phyloP scores from a whole-genome alignment of 2,888 invertebrate species.

The Unio delphinus region DNA sequence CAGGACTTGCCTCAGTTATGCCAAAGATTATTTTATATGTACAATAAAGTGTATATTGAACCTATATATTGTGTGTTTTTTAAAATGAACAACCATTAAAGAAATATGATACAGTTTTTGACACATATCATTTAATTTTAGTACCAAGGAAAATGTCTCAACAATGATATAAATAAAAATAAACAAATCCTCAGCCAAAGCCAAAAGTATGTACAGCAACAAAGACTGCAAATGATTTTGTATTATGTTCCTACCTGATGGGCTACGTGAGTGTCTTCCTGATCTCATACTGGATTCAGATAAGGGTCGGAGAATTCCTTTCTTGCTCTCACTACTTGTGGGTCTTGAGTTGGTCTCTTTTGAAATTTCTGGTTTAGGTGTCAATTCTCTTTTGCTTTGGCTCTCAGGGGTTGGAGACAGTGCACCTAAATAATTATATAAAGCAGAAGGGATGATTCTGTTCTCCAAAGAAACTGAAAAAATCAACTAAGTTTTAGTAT shows the following conservation, averaged over 20 bases:
- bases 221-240: too few species aligned
- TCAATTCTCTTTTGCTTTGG: slow-evolving; percentile 3
- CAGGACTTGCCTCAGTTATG: too few species aligned
- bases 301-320: slow-evolving; percentile 51
- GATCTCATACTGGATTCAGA: slow-evolving; percentile 45
- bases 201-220: too few species aligned
- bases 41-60: too few species aligned
- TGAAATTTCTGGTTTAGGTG: slow-evolving; percentile 8
- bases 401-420: slow-evolving; percentile 16
- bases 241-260: slow-evolving; percentile 41
- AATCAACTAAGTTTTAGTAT: too few species aligned
- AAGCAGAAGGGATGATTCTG: not conserved
- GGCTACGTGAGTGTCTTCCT: slow-evolving; percentile 46
- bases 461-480: too few species aligned
- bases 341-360: slow-evolving; percentile 36
- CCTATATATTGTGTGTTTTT: too few species aligned
- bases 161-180: too few species aligned
- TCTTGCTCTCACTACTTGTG: slow-evolving; percentile 48
- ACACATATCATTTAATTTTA: slow-evolving; percentile 2
- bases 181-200: too few species aligned
- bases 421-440: slow-evolving; percentile 9
- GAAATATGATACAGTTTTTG: not conserved
- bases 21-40: too few species aligned
- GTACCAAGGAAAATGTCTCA: not conserved
- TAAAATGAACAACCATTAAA: not conserved